A percentile compares a stretch with the other conserved stretches of the same genome.
Evolutionary conservation across 2,888 invertebrate genomes (phyloP).

Genomic region (Acanthosepion esculentum): DNA sequence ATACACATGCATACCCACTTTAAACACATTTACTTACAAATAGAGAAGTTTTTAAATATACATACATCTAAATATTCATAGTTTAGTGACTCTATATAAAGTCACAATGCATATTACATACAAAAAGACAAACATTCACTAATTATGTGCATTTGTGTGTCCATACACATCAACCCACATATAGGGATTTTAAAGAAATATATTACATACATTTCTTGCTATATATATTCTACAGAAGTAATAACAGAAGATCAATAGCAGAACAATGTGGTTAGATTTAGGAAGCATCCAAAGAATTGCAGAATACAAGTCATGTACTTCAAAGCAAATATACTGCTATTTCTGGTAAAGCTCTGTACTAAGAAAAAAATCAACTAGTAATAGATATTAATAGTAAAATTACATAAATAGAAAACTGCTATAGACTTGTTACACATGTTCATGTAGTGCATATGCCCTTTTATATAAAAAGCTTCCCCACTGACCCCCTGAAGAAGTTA

Average conservation of each 20-base stretch:
- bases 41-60: too few relatives aligned
- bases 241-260: not conserved
- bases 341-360: not conserved
- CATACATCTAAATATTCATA: too few relatives aligned
- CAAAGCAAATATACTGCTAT: not conserved
- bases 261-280: not conserved
- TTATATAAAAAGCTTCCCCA: not conserved
- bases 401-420: not conserved
- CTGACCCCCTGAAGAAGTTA: too few relatives aligned
- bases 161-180: not conserved
- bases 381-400: not conserved
- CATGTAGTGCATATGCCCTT: not conserved
- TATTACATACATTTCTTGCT: not conserved
- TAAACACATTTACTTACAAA: too few relatives aligned
- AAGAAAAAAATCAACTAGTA: not conserved
- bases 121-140: too few relatives aligned
- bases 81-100: too few relatives aligned
- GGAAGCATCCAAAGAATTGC: not conserved
- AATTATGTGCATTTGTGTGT: too few relatives aligned
- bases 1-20: too few relatives aligned
- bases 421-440: not conserved
- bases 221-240: not conserved
- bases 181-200: not conserved
- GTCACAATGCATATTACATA: too few relatives aligned
- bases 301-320: not conserved